Base-by-base conservation (phyloP, 2,888 invertebrate genomes). In the Latheticus oryzae region DNA sequence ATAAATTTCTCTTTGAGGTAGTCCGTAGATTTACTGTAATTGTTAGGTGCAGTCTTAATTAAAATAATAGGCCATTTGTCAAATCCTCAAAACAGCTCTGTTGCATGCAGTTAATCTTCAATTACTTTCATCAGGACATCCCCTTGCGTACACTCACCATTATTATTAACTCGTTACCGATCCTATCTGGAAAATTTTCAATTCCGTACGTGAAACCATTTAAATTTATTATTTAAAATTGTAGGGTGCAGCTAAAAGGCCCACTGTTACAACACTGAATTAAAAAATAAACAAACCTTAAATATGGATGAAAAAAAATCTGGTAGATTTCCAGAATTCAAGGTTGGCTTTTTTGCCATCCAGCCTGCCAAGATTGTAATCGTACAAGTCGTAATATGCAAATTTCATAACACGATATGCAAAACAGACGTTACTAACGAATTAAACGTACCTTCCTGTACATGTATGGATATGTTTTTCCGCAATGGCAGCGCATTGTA, bases 351-450 rank as follows among this genome's bases (percentile, higher is more conserved):
- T 50, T 50, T 47, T 35, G n/a, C n/a, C n/a, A n/a, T n/a, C 37
- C 26, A 33, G 16, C 35, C n/a, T 23, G 35, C 35, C 47, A 37
- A 35, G 50, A 50, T 63, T 21, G 4, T 13, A 45, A 65, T 65
- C 63, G 59, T 63, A 60, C 58, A 58, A 63, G 61, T 53, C 58
- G 58, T 60, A 64, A 61, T 63, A 65, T 63, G 64, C 58, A 63
- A 63, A 65, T 65, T 48, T 35, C 51, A 54, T 54, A 62, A 58
- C 57, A 53, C 52, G 57, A 61, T 59, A 64, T 61, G 62, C 56
- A 61, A 62, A 64, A 57, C 54, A 56, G 33, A 57, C 32, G 45
- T 45, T 55, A 60, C 58, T 58, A 59, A 64, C 59, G 43, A 59
- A 61, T 38, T 33, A 19, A 17, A 21, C 21, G 45, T 32, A 30